Conservation (phyloP, 1,140 invertebrate species). For the Bathynomus jamesi region DNA sequence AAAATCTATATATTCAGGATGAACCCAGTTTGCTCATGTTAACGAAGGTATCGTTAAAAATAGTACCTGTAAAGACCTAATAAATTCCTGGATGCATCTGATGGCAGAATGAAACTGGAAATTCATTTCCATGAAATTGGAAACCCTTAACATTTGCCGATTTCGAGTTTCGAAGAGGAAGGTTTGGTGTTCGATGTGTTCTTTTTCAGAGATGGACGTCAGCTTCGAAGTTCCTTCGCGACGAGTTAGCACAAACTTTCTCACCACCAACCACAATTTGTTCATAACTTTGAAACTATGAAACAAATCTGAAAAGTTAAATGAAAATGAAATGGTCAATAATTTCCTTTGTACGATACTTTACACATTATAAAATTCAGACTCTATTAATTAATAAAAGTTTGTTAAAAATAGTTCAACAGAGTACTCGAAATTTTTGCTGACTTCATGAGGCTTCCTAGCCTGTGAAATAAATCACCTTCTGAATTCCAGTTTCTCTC, state of each 20-base stretch:
- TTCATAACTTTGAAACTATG: background rate
- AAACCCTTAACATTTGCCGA: background rate
- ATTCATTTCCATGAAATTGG: background rate
- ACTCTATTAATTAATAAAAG: background rate
- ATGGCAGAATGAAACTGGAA: background rate
- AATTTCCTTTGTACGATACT: background rate
- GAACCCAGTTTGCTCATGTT: no score
- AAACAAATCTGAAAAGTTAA: background rate
- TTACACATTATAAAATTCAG: background rate
- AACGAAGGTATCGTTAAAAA: no score
- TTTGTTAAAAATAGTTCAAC: background rate
- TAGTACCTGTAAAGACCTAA: background rate
- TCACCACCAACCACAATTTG: background rate
- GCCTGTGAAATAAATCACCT: background rate
- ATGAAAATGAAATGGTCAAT: background rate
- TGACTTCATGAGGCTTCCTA: background rate
- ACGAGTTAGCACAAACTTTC: background rate
- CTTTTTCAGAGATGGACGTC: background rate
- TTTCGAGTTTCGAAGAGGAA: background rate
- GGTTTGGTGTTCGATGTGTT: background rate
- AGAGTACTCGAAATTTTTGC: background rate
- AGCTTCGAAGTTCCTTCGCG: background rate
- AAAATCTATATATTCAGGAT: no score
- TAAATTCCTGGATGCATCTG: background rate
- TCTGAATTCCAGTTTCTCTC: background rate